Evolutionary conservation across 2,797 vertebrate genomes (phyloP).

Genomic region (Tapirus indicus): DNA sequence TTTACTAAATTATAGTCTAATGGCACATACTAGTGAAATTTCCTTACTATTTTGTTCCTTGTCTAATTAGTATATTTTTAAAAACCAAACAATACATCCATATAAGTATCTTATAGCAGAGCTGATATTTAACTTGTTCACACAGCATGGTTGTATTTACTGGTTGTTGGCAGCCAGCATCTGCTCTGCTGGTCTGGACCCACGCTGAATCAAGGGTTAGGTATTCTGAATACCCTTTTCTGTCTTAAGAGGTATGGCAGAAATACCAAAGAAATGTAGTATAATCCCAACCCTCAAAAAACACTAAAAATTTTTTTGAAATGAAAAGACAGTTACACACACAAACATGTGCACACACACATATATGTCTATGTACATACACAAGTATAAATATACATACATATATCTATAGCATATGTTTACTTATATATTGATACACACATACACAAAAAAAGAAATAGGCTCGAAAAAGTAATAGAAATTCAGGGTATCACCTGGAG

Average conservation of each 20-base stretch:
- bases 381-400: background rate
- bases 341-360: background rate
- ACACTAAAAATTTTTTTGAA: background rate
- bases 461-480: background rate
- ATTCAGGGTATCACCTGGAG: background rate
- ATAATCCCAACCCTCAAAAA: constrained; percentile 13
- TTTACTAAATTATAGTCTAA: background rate
- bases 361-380: background rate
- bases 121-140: background rate
- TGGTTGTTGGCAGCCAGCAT: background rate
- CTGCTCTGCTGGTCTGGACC: background rate
- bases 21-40: background rate
- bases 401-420: background rate
- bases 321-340: background rate
- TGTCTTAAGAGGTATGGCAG: background rate
- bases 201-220: background rate
- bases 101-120: background rate
- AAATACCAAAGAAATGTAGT: background rate
- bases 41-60: background rate
- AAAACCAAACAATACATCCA: background rate
- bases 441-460: background rate
- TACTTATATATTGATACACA: background rate
- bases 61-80: background rate
- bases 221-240: background rate
- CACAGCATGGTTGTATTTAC: background rate